A percentile compares a stretch with the other conserved stretches of the same genome.
Evolutionary conservation across 2,888 invertebrate genomes (phyloP).

Genomic region (Drosophila anceps): DNA sequence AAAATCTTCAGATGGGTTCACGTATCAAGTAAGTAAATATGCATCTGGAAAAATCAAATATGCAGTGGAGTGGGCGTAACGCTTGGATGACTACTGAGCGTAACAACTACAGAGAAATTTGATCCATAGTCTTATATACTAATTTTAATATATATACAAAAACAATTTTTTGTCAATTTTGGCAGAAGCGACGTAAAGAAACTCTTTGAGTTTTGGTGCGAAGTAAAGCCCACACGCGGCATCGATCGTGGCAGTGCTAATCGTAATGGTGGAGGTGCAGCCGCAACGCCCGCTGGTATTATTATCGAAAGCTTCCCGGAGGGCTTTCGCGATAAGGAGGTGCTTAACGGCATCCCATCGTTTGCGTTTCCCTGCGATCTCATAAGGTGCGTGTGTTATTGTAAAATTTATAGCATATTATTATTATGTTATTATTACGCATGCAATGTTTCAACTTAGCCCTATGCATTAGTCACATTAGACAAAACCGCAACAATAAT

Average conservation of each 20-base stretch:
- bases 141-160: not conserved
- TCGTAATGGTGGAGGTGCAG: conserved; percentile 54
- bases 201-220: conserved; percentile 86
- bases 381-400: conserved; percentile 89
- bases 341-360: conserved; percentile 94
- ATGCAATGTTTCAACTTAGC: conserved; percentile 15
- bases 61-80: conserved; percentile 80
- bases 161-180: conserved; percentile 25
- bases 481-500: conserved; percentile 19
- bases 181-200: conserved; percentile 85
- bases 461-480: conserved; percentile 29
- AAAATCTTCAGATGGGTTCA: conserved; percentile 74
- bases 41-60: conserved; percentile 26
- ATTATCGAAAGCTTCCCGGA: conserved; percentile 95
- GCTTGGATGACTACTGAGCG: conserved; percentile 58
- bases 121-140: conserved; percentile 10
- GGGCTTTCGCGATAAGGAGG: conserved; percentile 92
- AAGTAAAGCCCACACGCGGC: conserved; percentile 79
- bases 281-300: conserved; percentile 84
- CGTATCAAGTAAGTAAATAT: conserved; percentile 82
- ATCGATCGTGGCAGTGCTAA: conserved; percentile 67
- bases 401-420: conserved; percentile 21
- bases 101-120: conserved; percentile 37
- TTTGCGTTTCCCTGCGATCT: conserved; percentile 95
- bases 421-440: conserved; percentile 8